Evolutionary conservation across 1,140 invertebrate genomes (phyloP), one percentile per base, ranked within the genome.

Genomic region (Idris sp.): DNA sequence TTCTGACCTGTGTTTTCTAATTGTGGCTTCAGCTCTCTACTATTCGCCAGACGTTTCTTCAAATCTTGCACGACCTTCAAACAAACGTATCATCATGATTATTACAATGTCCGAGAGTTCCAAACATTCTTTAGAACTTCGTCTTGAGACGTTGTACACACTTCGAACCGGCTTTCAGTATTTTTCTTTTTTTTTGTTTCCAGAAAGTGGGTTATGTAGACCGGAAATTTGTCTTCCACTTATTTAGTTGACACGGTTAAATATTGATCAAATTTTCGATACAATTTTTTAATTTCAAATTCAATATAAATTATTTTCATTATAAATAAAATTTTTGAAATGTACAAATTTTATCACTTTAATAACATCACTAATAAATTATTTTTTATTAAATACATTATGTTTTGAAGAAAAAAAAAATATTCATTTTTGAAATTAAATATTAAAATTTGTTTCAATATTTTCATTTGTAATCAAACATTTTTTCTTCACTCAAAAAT

Each of bases 1-100:
- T 91, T 83, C 59, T 95, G 95, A 35, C 90, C 89, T 1, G 89
- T 84, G 9, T 90, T 91, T 82, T 94, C 91, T 35, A 73, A 11
- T 0, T 48, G 26, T 18, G 46, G 31, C 13, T 48, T 56, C 18
- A 43, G 11, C 16, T 54, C 19, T 58, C 58, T 49, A 5, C 19
- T 26, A 14, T 72, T 69, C 8, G 68, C 31, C 35, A 77, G 15
- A 25, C 67, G 48, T 9, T 14, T 43, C 30, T 67, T 64, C 28
- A 72, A 59, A 69, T 74, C 59, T n/a, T 19, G 1, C 4, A 72
- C 31, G 9, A 74, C 65, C 62, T 68, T 64, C 22, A 43, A 62
- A 72, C 25, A 58, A 36, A 56, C 13, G 11, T 38, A 44, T 41
- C 31, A 59, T 59, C 11, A 31, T 41, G 35, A 40, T 43, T 16